A percentile compares a stretch with the other conserved stretches of the same genome.
Conservation (phyloP, 2,797 vertebrate genomes). For the Poecilia gillii region DNA sequence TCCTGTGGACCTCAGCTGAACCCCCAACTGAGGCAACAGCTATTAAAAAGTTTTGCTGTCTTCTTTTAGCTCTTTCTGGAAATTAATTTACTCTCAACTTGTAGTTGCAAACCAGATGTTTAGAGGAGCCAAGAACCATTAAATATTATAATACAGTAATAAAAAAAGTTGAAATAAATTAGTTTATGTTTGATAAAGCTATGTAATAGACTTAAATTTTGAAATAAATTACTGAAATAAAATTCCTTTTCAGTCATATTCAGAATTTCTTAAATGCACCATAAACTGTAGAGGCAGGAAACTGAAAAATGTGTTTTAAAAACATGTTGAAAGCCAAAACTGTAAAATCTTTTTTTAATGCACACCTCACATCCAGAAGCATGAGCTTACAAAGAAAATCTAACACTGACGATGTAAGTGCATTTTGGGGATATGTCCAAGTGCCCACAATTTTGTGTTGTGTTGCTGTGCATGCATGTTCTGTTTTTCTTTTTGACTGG, state of each 20-base stretch:
- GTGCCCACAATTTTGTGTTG: constrained; percentile 3
- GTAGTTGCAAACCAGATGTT: not conserved
- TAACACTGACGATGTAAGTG: constrained; percentile 14
- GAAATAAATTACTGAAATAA: not conserved
- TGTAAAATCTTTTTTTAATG: not conserved
- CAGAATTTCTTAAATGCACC: not conserved
- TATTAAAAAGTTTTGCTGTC: not conserved
- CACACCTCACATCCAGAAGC: not conserved
- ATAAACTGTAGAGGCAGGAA: not conserved
- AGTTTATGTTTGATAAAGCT: not conserved
- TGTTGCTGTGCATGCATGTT: constrained; percentile 12
- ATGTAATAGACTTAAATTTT: not conserved
- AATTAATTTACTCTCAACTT: constrained; percentile 2
- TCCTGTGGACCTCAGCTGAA: not conserved
- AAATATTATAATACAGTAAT: not conserved
- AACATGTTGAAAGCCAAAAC: not conserved
- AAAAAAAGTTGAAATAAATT: not conserved
- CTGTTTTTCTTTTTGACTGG: constrained; percentile 49
- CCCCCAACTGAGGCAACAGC: not conserved
- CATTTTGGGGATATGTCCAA: constrained; percentile 20
- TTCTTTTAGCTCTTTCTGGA: not conserved
- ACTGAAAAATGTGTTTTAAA: not conserved
- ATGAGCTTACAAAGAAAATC: constrained; percentile 15
- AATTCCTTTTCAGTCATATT: not conserved
- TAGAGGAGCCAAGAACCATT: not conserved